A percentile compares a stretch with the other conserved stretches of the same genome.
Conservation (phyloP, 2,888 invertebrate species). For the Hyposoter dolosus region DNA sequence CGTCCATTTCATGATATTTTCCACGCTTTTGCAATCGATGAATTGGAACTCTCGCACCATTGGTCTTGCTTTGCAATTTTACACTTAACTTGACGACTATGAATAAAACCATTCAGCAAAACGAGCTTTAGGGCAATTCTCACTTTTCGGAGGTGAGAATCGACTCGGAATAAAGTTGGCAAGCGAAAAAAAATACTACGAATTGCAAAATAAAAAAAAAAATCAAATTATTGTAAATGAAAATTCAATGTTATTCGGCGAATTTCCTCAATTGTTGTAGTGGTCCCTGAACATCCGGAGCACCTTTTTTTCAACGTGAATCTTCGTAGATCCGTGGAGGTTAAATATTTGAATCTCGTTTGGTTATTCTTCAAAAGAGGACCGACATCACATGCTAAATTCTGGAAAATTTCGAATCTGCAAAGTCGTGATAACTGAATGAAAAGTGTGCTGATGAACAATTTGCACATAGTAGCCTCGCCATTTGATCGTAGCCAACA, state of each 20-base stretch:
- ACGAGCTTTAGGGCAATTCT: not conserved
- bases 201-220: not conserved
- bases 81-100: not conserved
- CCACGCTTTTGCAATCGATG: not conserved
- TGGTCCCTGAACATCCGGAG: not conserved
- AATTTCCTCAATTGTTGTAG: not conserved
- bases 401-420: not conserved
- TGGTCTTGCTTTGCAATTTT: not conserved
- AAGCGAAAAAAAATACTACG: not conserved
- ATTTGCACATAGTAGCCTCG: not conserved
- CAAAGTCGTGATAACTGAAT: not conserved
- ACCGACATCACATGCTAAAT: not conserved
- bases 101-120: constrained; percentile 1
- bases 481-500: constrained; percentile 6
- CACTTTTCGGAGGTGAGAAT: not conserved
- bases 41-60: not conserved
- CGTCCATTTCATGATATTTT: constrained; percentile 19
- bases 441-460: not conserved
- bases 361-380: not conserved
- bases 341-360: not conserved
- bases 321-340: not conserved
- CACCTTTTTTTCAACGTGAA: not conserved
- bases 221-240: not conserved
- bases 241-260: not conserved
- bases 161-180: not conserved